These are phyloP conservation scores for Ophraella communa DNA, from an alignment of 2,888 invertebrate species.

Conservation along the genomic window DNA sequence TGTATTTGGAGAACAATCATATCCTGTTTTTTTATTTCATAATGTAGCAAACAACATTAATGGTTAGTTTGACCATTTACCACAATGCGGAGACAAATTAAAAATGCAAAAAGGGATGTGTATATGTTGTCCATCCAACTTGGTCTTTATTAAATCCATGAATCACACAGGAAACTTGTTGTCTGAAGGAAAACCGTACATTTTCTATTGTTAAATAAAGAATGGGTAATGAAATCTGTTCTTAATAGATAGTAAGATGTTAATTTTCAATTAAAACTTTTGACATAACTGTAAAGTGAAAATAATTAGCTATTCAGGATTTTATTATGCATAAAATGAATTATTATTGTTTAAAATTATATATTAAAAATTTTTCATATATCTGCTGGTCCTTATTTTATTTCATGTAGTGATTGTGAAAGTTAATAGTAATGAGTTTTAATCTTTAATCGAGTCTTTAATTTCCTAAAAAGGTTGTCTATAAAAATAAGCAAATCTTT, in stretches of 20 bases:
- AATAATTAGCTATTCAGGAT: neutral
- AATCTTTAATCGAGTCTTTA: too few species aligned
- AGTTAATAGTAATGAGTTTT: too few species aligned
- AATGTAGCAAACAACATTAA: neutral
- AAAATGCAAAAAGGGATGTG: conserved; percentile 16
- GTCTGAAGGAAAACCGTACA: conserved; percentile 20
- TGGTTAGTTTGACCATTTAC: conserved; percentile 12
- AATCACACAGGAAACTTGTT: conserved; percentile 18
- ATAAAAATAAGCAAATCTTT: too few species aligned
- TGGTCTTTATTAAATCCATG: conserved; percentile 21
- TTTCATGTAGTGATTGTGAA: too few species aligned
- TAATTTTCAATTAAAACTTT: neutral
- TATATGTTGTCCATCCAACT: conserved; percentile 5
- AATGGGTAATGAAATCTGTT: conserved; percentile 2
- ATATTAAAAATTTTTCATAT: too few species aligned
- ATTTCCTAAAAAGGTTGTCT: too few species aligned
- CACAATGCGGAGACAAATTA: conserved; percentile 14
- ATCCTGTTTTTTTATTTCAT: conserved; percentile 21
- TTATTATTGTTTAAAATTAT: too few species aligned
- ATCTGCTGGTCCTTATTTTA: too few species aligned
- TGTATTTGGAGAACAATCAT: conserved; percentile 25
- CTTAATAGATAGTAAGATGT: neutral
- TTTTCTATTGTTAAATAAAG: conserved; percentile 14
- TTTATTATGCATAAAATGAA: too few species aligned
- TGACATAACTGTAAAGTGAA: neutral